phyloP scores from a whole-genome alignment of 2,113 vertebrate species.

The Ammodramus savannarum region DNA sequence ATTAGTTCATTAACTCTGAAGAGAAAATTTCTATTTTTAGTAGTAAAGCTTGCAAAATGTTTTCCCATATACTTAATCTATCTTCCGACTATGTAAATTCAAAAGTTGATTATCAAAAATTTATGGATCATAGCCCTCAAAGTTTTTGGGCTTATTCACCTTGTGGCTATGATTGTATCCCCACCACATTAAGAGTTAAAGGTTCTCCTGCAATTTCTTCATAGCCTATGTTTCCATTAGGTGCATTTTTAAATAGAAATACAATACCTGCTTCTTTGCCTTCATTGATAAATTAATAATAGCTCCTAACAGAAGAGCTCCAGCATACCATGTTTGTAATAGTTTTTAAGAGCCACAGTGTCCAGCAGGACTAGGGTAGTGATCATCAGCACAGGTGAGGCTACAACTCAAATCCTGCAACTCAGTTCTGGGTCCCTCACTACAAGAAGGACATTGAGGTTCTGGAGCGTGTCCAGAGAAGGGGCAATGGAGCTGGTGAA shows the following conservation, averaged over 20 bases:
- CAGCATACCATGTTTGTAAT: background rate
- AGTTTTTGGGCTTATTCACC: background rate
- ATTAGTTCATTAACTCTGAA: background rate
- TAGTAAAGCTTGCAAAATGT: background rate
- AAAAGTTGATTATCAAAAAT: background rate
- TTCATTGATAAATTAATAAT: background rate
- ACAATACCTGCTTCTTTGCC: background rate
- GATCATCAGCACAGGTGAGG: accelerated
- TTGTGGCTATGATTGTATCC: background rate
- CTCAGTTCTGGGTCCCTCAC: background rate
- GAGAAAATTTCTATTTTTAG: background rate
- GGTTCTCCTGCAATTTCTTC: background rate
- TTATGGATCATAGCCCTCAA: background rate
- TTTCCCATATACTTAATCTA: background rate
- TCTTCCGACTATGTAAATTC: background rate
- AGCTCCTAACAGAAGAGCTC: background rate
- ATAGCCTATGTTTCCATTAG: background rate
- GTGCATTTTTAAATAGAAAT: background rate
- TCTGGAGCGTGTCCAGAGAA: accelerated
- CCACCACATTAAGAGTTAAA: background rate
- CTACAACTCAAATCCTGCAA: background rate
- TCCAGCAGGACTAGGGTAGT: background rate
- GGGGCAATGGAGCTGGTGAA: background rate
- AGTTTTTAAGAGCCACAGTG: background rate
- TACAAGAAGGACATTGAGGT: background rate